Conservation (phyloP, 2,113 vertebrate species). For the Furnarius figulus region DNA sequence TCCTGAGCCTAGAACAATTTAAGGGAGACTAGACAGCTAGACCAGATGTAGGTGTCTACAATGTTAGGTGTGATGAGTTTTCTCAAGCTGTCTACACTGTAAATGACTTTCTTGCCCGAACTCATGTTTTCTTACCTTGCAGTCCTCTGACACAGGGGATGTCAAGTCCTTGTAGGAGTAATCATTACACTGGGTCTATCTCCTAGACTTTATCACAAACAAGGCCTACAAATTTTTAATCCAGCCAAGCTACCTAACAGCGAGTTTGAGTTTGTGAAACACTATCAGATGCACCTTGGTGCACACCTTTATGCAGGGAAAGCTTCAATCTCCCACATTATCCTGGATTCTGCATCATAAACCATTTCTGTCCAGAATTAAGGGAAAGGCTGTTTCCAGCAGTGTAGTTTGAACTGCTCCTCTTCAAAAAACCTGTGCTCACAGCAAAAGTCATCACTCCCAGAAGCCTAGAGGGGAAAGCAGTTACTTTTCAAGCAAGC, state of each 20-base stretch:
- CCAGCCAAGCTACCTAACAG: background rate
- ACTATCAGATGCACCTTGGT: accelerated
- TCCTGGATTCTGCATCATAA: background rate
- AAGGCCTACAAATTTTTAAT: background rate
- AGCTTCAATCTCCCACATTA: background rate
- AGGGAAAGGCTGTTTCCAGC: background rate
- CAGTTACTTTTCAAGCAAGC: background rate
- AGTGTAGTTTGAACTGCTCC: background rate
- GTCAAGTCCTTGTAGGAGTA: too few species aligned
- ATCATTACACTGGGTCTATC: background rate
- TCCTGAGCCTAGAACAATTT: background rate
- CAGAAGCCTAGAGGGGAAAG: background rate
- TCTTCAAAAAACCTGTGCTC: background rate
- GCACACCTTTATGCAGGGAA: accelerated
- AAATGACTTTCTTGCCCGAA: background rate
- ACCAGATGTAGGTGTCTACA: background rate
- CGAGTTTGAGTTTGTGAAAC: background rate
- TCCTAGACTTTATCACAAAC: background rate
- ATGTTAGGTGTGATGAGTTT: background rate
- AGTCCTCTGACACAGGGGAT: too few species aligned
- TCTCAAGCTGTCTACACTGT: background rate
- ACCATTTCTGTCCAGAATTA: background rate
- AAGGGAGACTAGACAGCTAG: background rate
- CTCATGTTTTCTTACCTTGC: background rate
- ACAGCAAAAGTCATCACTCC: background rate